These are phyloP conservation scores for Platerodrilus igneus DNA, from an alignment of 2,888 invertebrate genomes.

Conservation along the genomic window DNA sequence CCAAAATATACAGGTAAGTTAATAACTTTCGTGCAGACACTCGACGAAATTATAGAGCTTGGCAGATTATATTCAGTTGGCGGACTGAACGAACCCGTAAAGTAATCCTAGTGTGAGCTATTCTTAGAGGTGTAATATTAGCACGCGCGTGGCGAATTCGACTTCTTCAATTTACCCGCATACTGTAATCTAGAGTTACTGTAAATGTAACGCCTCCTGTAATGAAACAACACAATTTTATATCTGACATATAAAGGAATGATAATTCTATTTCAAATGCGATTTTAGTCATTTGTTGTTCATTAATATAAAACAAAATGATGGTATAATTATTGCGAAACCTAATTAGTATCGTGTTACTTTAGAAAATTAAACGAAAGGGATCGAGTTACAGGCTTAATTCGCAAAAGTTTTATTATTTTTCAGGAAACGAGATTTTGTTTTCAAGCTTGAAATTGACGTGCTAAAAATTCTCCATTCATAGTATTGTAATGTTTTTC, in stretches of 20 bases:
- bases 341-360: constrained; percentile 23
- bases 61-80: constrained; percentile 1
- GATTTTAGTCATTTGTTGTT: constrained; percentile 3
- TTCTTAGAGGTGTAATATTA: constrained; percentile 27
- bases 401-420: no score
- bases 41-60: constrained; percentile 1
- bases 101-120: constrained; percentile 24
- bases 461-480: no score
- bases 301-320: constrained; percentile 13
- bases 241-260: not conserved
- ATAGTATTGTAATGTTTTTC: no score
- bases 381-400: constrained; percentile 18
- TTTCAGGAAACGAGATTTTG: no score
- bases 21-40: no score
- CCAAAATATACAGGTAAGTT: constrained; percentile 43
- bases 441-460: no score
- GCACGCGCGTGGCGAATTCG: constrained; percentile 24
- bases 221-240: constrained; percentile 1
- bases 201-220: constrained; percentile 1
- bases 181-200: constrained; percentile 5
- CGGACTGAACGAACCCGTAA: constrained; percentile 24
- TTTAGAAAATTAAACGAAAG: constrained; percentile 23
- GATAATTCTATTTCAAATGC: no score
- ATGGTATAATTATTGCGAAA: constrained; percentile 24
- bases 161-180: constrained; percentile 18